These are phyloP conservation scores for Morus bassanus DNA, from an alignment of 2,797 vertebrate species.

Conservation along the genomic window DNA sequence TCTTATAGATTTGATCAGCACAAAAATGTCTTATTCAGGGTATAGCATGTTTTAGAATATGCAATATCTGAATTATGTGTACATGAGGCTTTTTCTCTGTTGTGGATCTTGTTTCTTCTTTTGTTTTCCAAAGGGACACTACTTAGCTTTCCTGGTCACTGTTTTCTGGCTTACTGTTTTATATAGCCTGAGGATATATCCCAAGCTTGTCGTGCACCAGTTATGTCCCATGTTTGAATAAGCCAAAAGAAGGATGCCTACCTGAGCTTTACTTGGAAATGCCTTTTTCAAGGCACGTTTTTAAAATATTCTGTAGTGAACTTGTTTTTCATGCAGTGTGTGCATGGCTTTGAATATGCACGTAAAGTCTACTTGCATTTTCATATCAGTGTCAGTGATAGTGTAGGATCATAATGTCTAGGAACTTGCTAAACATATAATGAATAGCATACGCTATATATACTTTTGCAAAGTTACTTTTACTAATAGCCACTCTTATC, in stretches of 20 bases:
- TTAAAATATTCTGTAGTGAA: neutral
- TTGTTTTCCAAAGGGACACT: neutral
- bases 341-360: rapidly evolving
- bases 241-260: neutral
- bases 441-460: neutral
- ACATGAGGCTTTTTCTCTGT: neutral
- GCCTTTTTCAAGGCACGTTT: neutral
- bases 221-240: neutral
- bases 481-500: neutral
- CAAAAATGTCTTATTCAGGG: neutral
- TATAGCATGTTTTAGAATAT: neutral
- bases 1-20: neutral
- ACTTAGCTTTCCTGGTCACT: neutral
- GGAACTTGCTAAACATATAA: neutral
- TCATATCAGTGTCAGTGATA: neutral
- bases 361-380: neutral
- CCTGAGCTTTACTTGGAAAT: neutral
- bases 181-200: neutral
- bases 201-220: neutral
- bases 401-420: neutral
- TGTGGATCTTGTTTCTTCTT: neutral
- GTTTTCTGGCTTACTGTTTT: neutral
- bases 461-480: neutral
- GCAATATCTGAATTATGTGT: neutral
- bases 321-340: neutral